Evolutionary conservation across 92 coral and sea anemone genomes (phyloP).

Genomic region (Siderastrea siderea): DNA sequence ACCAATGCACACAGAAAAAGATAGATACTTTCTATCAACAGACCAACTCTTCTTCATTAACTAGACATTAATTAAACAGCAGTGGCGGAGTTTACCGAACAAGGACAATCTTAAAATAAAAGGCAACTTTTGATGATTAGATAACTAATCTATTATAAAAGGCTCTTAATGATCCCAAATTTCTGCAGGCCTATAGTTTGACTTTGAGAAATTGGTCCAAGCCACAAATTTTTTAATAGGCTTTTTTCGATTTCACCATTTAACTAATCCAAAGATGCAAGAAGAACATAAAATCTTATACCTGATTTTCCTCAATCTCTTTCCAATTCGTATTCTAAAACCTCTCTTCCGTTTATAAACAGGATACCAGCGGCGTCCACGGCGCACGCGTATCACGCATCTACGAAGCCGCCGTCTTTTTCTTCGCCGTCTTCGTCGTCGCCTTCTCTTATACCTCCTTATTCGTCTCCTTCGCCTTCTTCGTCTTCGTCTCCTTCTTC

Average conservation of each 20-base stretch:
- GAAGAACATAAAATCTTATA: neutral
- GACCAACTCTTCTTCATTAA: too few relatives aligned
- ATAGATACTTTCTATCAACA: too few relatives aligned
- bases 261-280: neutral
- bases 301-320: conserved; percentile 2
- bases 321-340: neutral
- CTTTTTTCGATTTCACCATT: neutral
- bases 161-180: too few relatives aligned
- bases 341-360: neutral
- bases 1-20: too few relatives aligned
- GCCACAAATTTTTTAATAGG: neutral
- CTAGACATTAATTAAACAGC: too few relatives aligned
- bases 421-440: conserved; percentile 17
- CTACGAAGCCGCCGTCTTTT: conserved; percentile 15
- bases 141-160: too few relatives aligned
- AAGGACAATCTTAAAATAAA: too few relatives aligned
- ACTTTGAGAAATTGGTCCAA: neutral
- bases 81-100: too few relatives aligned
- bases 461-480: conserved; percentile 21
- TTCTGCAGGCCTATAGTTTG: too few relatives aligned
- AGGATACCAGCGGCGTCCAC: conserved; percentile 23
- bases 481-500: conserved; percentile 26
- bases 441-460: conserved; percentile 24
- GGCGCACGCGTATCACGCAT: conserved; percentile 43
- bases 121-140: too few relatives aligned